phyloP scores from a whole-genome alignment of 2,888 invertebrate genomes.

The Acutogordius australiensis region DNA sequence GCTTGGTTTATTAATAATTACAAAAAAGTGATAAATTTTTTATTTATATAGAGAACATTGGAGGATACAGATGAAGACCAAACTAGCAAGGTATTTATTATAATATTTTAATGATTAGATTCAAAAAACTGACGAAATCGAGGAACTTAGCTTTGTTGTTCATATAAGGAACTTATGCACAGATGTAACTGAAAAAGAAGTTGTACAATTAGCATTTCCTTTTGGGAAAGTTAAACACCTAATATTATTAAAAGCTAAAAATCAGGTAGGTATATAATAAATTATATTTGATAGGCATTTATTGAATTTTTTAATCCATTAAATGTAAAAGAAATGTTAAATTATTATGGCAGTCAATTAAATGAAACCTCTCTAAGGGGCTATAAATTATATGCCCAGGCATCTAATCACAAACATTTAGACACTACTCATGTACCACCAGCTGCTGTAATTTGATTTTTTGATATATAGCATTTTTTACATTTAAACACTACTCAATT shows the following conservation, averaged over 20 bases:
- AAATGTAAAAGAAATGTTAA: neutral
- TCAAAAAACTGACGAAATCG: too few relatives aligned
- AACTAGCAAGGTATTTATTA: too few relatives aligned
- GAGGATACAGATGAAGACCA: too few relatives aligned
- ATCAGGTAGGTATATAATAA: slow-evolving; percentile 5
- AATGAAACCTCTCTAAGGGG: slow-evolving; percentile 11
- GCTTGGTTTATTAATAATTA: too few relatives aligned
- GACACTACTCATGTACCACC: slow-evolving; percentile 8
- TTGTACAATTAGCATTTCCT: slow-evolving; percentile 6
- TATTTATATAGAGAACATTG: too few relatives aligned
- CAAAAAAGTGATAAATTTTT: too few relatives aligned
- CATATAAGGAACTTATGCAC: slow-evolving; percentile 10
- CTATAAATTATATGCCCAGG: slow-evolving; percentile 10
- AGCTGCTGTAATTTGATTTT: slow-evolving; percentile 8
- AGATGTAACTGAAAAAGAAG: slow-evolving; percentile 2
- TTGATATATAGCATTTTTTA: too few relatives aligned
- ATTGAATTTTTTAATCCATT: neutral
- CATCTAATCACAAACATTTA: neutral
- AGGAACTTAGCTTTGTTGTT: too few relatives aligned
- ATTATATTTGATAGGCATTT: slow-evolving; percentile 5
- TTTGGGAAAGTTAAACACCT: slow-evolving; percentile 8
- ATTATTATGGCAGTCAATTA: neutral
- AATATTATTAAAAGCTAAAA: slow-evolving; percentile 9
- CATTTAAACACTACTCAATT: too few relatives aligned
- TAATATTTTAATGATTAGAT: too few relatives aligned